These are phyloP conservation scores for Drosophila algonquin DNA, from an alignment of 2,888 invertebrate species.

Conservation along the genomic window DNA sequence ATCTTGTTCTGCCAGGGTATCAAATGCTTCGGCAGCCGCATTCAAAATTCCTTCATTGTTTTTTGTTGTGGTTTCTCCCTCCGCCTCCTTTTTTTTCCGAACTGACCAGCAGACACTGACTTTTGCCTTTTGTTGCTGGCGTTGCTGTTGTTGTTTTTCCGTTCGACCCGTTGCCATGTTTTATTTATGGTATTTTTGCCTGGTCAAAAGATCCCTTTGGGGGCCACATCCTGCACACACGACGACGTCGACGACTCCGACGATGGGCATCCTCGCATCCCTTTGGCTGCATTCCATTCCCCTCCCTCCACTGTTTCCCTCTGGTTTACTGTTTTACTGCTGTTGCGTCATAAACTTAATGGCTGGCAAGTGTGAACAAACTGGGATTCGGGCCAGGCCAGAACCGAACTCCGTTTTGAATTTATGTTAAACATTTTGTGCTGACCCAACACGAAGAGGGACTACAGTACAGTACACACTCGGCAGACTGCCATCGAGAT, in stretches of 20 bases:
- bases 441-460: conserved; percentile 55
- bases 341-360: conserved; percentile 79
- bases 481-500: conserved; percentile 25
- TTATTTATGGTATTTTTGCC: conserved; percentile 71
- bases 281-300: conserved; percentile 55
- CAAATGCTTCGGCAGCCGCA: background rate
- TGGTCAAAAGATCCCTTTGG: conserved; percentile 67
- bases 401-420: conserved; percentile 41
- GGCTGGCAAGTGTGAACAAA: conserved; percentile 75
- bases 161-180: conserved; percentile 66
- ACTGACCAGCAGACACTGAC: conserved; percentile 53
- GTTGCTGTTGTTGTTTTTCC: conserved; percentile 30
- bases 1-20: background rate
- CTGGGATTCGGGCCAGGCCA: conserved; percentile 24
- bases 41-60: conserved; percentile 13
- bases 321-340: conserved; percentile 68
- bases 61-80: conserved; percentile 29
- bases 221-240: conserved; percentile 50
- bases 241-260: conserved; percentile 14
- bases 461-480: conserved; percentile 23
- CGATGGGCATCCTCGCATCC: conserved; percentile 46
- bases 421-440: conserved; percentile 70
- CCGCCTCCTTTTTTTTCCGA: conserved; percentile 16
- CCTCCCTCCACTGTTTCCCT: no score
- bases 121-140: conserved; percentile 57